A percentile compares a stretch with the other conserved stretches of the same genome.
phyloP scores from a whole-genome alignment of 2,113 vertebrate species.

The Neomonachus schauinslandi region DNA sequence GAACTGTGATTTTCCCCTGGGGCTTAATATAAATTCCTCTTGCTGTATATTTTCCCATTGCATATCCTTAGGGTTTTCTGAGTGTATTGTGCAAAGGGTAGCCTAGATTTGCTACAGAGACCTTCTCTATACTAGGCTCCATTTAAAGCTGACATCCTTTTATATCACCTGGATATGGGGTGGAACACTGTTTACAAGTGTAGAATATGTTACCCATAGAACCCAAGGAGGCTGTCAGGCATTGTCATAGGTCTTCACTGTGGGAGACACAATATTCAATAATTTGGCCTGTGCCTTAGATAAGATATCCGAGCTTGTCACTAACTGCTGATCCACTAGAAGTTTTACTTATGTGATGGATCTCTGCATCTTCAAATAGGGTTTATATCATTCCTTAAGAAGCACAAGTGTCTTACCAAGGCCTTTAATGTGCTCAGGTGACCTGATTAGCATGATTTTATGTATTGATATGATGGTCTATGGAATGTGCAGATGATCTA shows the following conservation, averaged over 20 bases:
- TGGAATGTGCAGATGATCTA: not conserved
- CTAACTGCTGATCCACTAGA: not conserved
- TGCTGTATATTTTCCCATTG: not conserved
- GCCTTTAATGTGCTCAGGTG: not conserved
- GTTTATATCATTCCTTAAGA: not conserved
- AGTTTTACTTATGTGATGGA: not conserved
- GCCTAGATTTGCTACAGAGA: not conserved
- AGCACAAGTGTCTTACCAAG: not conserved
- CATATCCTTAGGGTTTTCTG: not conserved
- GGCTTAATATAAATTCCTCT: not conserved
- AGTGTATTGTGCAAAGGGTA: not conserved
- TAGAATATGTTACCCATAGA: not conserved
- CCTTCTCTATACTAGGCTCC: not conserved
- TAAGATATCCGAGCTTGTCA: not conserved
- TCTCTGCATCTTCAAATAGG: not conserved
- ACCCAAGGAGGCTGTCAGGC: not conserved
- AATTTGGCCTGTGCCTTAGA: not conserved
- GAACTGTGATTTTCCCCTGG: not conserved
- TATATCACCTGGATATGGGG: not conserved
- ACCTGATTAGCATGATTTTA: not conserved
- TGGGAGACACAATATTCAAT: not conserved
- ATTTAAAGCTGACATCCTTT: not conserved
- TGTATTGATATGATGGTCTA: not conserved
- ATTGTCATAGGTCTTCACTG: not conserved
- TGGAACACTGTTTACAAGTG: not conserved